Percentiles rank a stretch among this genome's conserved stretches.
Conservation (phyloP, 2,888 invertebrate species). For the Ectropis crepuscularia region DNA sequence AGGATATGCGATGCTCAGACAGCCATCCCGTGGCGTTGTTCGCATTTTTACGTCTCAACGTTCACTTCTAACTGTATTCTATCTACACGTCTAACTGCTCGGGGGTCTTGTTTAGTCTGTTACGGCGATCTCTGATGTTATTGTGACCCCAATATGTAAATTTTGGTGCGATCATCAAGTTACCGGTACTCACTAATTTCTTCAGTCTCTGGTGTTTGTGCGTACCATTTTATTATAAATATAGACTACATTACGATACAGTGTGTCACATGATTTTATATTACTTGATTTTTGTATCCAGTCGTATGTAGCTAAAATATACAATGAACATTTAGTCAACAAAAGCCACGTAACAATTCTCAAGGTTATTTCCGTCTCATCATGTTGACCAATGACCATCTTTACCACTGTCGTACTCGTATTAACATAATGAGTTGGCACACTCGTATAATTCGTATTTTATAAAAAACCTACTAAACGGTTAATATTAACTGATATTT, state of each 20-base stretch:
- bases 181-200: too few species aligned
- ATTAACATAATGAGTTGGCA: conserved; percentile 22
- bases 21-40: conserved; percentile 26
- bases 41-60: conserved; percentile 30
- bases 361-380: conserved; percentile 29
- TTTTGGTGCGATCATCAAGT: neutral
- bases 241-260: too few species aligned
- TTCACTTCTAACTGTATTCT: conserved; percentile 34
- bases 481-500: conserved; percentile 19
- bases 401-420: conserved; percentile 17
- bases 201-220: too few species aligned
- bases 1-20: conserved; percentile 28
- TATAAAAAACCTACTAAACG: conserved; percentile 6
- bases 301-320: conserved; percentile 10
- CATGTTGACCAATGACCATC: conserved; percentile 18
- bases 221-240: too few species aligned
- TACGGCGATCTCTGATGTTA: conserved; percentile 1
- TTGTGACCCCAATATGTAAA: conserved; percentile 7
- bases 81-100: conserved; percentile 21
- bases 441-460: conserved; percentile 9
- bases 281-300: neutral
- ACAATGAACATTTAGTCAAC: conserved; percentile 20
- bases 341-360: conserved; percentile 15
- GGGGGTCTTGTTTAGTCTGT: conserved; percentile 7
- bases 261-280: neutral